Base-by-base conservation (phyloP, 2,797 vertebrate genomes). In the Alcedo quadribrachys region DNA sequence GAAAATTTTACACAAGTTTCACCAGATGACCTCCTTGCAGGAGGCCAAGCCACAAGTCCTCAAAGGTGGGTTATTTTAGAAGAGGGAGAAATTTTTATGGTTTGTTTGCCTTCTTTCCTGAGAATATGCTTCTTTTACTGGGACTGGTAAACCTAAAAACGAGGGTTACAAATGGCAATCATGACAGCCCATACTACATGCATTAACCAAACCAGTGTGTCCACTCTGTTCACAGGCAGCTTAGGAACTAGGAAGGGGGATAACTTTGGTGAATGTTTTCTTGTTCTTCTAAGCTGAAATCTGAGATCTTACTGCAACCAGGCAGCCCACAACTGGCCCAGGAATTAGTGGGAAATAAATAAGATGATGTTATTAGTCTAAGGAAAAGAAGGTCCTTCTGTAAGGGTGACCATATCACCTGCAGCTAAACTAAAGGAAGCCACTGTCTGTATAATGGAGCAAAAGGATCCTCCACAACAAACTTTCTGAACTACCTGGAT, bases 401-500 rank as follows among this genome's bases (percentile, higher is more conserved):
- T 43, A 80, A 76, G 30, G 15, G 42, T 8, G 58, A 48, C 14
- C 30, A 9, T 24, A 28, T 28, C 51, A 54, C 18, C 22, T 62
- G 20, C 54, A 82, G 22, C n/a, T 62, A n/a, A 46, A 15, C 6
- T 50, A 58, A 69, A 80, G 37, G 43, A 83, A 92, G 66, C n/a
- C 53, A 28, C 22, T 0, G 0, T 9, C 35, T 32, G 28, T 7
- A 6, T 5, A 40, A 22, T 0, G 22, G 18, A 89, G 66, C 30
- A 57, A 63, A 91, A 76, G 55, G 51, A 77, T 61, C 33, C 71
- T 54, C 16, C 63, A 79, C 68, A 73, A 42, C 25, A 81, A 93
- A 90, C 86, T 95, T 93, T 90, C 54, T 81, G 65, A 81, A 86
- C 76, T 92, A 71, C 78, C 33, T 27, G 60, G 19, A 55, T 85